phyloP scores from a whole-genome alignment of 2,888 invertebrate genomes.

The Spisula subtruncata region DNA sequence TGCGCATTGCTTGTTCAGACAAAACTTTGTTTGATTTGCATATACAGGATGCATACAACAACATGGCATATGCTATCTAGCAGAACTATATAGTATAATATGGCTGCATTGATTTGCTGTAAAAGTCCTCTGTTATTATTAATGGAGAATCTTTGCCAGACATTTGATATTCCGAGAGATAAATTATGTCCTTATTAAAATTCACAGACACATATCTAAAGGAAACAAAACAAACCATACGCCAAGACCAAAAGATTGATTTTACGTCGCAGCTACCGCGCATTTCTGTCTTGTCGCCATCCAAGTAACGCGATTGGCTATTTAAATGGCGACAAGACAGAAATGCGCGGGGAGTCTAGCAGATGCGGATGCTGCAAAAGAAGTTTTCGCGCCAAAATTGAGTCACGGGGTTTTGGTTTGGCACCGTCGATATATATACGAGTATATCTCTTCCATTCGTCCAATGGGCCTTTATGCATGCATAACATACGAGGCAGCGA shows the following conservation, averaged over 20 bases:
- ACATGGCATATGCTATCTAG: neutral
- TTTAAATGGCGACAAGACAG: too few species aligned
- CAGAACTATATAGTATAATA: neutral
- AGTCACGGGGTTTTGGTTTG: too few species aligned
- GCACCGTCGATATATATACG: too few species aligned
- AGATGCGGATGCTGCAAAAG: too few species aligned
- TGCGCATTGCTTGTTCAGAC: too few species aligned
- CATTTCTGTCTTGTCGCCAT: too few species aligned
- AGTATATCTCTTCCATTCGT: too few species aligned
- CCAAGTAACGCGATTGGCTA: too few species aligned
- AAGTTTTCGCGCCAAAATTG: too few species aligned
- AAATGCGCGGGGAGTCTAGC: too few species aligned
- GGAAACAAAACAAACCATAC: neutral
- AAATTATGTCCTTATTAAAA: neutral
- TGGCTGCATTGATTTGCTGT: constrained; percentile 1
- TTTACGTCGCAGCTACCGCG: neutral
- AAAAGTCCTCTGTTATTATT: neutral
- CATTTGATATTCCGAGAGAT: neutral
- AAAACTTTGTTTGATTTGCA: neutral
- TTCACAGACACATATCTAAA: constrained; percentile 12
- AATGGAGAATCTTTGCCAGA: constrained; percentile 18
- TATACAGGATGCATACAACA: neutral
- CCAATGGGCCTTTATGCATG: too few species aligned
- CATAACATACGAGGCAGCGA: too few species aligned
- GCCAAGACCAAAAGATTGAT: neutral